Base-by-base conservation (phyloP, 2,888 invertebrate species). In the Sycophila texana region DNA sequence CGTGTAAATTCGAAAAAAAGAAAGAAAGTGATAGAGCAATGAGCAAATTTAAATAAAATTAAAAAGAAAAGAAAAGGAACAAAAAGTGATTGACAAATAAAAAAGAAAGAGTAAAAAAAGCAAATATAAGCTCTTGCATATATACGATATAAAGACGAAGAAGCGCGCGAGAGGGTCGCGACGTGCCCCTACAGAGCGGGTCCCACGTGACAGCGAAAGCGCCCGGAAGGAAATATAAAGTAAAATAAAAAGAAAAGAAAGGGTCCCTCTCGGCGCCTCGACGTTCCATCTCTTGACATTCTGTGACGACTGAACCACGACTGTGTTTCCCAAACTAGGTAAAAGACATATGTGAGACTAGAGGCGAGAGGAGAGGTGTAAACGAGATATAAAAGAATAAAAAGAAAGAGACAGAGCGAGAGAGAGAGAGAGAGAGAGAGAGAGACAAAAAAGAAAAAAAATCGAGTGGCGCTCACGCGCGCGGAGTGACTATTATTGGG, bases 321-420 rank as follows among this genome's bases (percentile, higher is more conserved):
- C 90, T 90, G 89, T 90, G 89, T 90, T 90, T 90, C 89, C 88
- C 88, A 90, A 90, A 90, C 90, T 90, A 90, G 90, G 90, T 90
- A 90, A 89, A 88, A 88, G 85, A 86, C 88, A 86, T 88, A 39
- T 39, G 39, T 10, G 39, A 39, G 39, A 39, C 39, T 39, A 39
- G 39, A 39, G 39, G 30, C 61, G 86, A 86, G 86, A 87, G 39
- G 87, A 86, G 84, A 85, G 39, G 39, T 39, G 10, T 10, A 84
- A 86, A 84, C 81, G 51, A 83, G 77, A 83, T 75, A 65, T 57
- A 81, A 82, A 85, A 78, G 79, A 39, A 49, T 73, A 74, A 57
- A 77, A 51, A 82, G 30, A 75, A 67, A 75, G 60, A 68, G 22
- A 74, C 47, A 73, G 67, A 57, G 58, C 18, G 53, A 53, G 73